phyloP scores from a whole-genome alignment of 1,140 invertebrate genomes.

The Drosophila melanica region DNA sequence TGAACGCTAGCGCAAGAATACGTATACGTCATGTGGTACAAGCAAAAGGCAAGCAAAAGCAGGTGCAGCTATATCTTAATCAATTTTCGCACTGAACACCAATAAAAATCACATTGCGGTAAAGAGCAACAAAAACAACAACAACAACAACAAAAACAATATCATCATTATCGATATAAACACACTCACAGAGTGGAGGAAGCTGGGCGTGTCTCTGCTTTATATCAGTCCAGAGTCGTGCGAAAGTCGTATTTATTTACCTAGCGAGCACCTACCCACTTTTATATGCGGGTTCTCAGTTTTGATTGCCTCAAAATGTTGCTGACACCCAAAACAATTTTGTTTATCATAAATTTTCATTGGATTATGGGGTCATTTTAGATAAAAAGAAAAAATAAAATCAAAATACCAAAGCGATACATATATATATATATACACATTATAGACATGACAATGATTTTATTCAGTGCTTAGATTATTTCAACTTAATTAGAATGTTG shows the following conservation, averaged over 20 bases:
- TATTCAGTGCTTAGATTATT: slow-evolving; percentile 1
- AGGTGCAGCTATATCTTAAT: slow-evolving; percentile 61
- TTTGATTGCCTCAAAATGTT: slow-evolving; percentile 29
- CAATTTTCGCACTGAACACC: slow-evolving; percentile 55
- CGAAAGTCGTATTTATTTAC: slow-evolving; percentile 47
- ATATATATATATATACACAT: slow-evolving; percentile 17
- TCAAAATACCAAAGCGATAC: slow-evolving; percentile 5
- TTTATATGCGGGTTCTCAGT: slow-evolving; percentile 33
- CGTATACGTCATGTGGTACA: slow-evolving; percentile 59
- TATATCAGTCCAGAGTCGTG: slow-evolving; percentile 30
- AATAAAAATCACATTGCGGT: slow-evolving; percentile 56
- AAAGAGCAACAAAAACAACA: slow-evolving; percentile 31
- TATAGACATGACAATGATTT: neutral
- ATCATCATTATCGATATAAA: too few species aligned
- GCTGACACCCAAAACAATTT: neutral
- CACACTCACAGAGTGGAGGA: neutral
- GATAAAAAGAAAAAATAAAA: slow-evolving; percentile 14
- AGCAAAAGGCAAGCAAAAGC: slow-evolving; percentile 24
- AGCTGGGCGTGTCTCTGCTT: slow-evolving; percentile 52
- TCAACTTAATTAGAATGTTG: slow-evolving; percentile 35
- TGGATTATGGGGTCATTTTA: slow-evolving; percentile 23
- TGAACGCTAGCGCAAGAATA: slow-evolving; percentile 39
- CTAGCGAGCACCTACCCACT: slow-evolving; percentile 28
- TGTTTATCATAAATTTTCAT: slow-evolving; percentile 36
- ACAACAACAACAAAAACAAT: slow-evolving; percentile 17